Evolutionary conservation across 1,140 invertebrate genomes (phyloP).

Genomic region (Araneus ventricosus): DNA sequence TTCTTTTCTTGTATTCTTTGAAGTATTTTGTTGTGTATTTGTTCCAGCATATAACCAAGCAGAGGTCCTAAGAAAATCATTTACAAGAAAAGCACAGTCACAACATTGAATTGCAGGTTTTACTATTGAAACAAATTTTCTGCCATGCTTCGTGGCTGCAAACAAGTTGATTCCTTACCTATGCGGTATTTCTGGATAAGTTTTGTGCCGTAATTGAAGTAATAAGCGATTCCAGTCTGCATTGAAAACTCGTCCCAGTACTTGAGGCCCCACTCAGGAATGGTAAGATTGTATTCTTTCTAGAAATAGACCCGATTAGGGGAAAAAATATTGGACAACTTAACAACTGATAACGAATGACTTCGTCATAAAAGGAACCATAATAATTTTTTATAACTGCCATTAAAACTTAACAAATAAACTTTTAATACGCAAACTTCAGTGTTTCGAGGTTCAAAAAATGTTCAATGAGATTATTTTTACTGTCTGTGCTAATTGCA

Average conservation of each 20-base stretch:
- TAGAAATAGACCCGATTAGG: background rate
- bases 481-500: too few species aligned
- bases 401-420: too few species aligned
- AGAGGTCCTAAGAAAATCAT: constrained; percentile 31
- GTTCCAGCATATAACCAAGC: constrained; percentile 25
- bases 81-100: background rate
- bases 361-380: background rate
- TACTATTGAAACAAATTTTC: too few species aligned
- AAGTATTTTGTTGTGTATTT: constrained; percentile 20
- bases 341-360: background rate
- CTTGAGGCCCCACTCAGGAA: constrained; percentile 30
- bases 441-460: too few species aligned
- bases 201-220: constrained; percentile 42
- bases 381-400: too few species aligned
- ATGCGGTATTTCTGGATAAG: constrained; percentile 32
- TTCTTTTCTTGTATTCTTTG: background rate
- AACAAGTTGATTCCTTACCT: background rate
- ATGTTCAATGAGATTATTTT: too few species aligned
- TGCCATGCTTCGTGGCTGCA: background rate
- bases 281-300: constrained; percentile 46
- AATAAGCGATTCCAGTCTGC: constrained; percentile 46
- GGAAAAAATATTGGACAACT: background rate
- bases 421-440: too few species aligned
- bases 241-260: constrained; percentile 42
- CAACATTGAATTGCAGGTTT: too few species aligned